Base-by-base conservation (phyloP, 1,140 invertebrate genomes). In the Phenacoccus solenopsis region DNA sequence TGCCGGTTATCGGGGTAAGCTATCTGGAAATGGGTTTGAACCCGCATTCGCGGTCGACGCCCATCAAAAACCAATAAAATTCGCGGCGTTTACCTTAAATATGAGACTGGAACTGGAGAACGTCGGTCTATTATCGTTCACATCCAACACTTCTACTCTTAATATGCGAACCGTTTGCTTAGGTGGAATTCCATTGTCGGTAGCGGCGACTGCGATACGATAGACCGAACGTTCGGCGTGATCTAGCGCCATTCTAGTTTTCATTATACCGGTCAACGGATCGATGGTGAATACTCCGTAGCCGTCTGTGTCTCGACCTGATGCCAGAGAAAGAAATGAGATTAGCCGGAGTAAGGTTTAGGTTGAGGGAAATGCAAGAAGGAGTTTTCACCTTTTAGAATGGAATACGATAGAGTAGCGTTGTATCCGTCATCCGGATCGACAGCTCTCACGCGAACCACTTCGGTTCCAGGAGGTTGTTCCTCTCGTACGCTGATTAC, bases 221-320 rank as follows among this genome's bases (percentile, higher is more conserved):
- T 96, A 98, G 70, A 92, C 87, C 68, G 88, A 87, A 74, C 88
- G 86, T 76, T 92, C 91, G 78, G 96, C 94, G 76, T 94, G 93
- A 80, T 96, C 93, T 69, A 98, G 81, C 56, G 91, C 86, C 74
- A 87, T 86, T 76, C 87, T 88, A 27, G 94, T 97, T 77, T 88
- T 86, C 70, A 98, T 90, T 74, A 93, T 84, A 28, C 96, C 96
- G 27, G 88, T 90, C 61, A 85, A 84, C 12, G 90, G 84, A 80
- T 96, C 90, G 73, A 96, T 91, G 71, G 85, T 86, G 80, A 96
- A 97, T 21, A 90, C 85, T 12, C 88, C 86, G 75, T 87, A 86
- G 24, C 90, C 91, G 75, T 94, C 90, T 28, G 89, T 88, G 75
- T 93, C 90, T 75, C 88, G 84, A 75, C 82, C 83, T 84, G 72